phyloP scores from a whole-genome alignment of 2,888 invertebrate species.

The Nematopogon swammerdamellus region DNA sequence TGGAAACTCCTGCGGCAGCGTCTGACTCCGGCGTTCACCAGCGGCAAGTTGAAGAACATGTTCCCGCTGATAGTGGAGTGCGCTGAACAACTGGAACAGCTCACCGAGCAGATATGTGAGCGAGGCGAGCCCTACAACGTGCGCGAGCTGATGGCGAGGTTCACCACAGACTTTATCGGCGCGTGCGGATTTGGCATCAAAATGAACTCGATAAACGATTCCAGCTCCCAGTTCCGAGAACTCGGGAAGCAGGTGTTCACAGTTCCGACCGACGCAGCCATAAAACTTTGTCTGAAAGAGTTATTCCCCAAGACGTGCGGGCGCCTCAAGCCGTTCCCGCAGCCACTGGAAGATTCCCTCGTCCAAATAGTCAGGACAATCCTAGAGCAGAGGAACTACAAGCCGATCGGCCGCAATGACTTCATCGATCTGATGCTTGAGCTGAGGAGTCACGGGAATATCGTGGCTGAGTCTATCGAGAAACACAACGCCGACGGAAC shows the following conservation, averaged over 20 bases:
- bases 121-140: constrained; percentile 69
- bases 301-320: constrained; percentile 15
- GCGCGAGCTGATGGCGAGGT: too few species aligned
- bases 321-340: constrained; percentile 11
- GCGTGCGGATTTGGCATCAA: too few species aligned
- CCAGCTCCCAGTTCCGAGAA: constrained; percentile 22
- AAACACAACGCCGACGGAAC: constrained; percentile 22
- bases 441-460: constrained; percentile 23
- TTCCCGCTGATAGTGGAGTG: too few species aligned
- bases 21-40: too few species aligned
- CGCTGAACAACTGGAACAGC: too few species aligned
- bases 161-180: too few species aligned
- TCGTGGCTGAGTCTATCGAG: constrained; percentile 27
- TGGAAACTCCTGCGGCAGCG: constrained; percentile 37
- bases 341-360: constrained; percentile 26
- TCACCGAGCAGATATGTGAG: too few species aligned
- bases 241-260: constrained; percentile 10
- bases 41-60: too few species aligned
- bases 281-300: constrained; percentile 3
- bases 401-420: constrained; percentile 32
- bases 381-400: constrained; percentile 23
- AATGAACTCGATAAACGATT: too few species aligned
- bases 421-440: constrained; percentile 41
- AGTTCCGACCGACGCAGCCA: neutral
- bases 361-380: constrained; percentile 23